Evolutionary conservation across 2,797 vertebrate genomes (phyloP).

Genomic region (Xerus rutilus): DNA sequence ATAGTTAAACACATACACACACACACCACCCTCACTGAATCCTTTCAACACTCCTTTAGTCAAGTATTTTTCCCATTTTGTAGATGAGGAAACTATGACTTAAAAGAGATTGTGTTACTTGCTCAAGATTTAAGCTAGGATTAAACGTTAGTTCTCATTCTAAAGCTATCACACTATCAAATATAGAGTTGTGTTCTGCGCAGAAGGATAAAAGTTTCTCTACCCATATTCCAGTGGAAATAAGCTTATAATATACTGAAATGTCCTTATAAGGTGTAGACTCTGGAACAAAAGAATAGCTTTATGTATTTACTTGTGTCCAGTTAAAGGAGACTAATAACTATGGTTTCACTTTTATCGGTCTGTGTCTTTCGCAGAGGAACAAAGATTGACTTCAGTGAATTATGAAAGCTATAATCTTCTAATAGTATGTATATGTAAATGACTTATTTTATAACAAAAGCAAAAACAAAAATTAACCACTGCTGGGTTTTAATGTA

Average conservation of each 20-base stretch:
- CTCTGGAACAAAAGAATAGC: constrained; percentile 47
- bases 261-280: constrained; percentile 34
- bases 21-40: neutral
- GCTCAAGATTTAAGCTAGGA: neutral
- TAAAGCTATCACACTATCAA: neutral
- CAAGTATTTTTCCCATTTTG: neutral
- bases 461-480: constrained; percentile 24
- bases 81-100: neutral
- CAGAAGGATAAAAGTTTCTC: neutral
- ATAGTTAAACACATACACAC: neutral
- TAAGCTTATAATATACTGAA: neutral
- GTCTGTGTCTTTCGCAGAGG: neutral
- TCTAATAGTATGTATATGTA: constrained; percentile 33
- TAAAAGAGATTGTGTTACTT: neutral
- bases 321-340: constrained; percentile 48
- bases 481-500: neutral
- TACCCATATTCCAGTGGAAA: neutral
- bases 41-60: neutral
- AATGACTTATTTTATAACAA: constrained; percentile 59
- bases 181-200: neutral
- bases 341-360: constrained; percentile 15
- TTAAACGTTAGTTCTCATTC: neutral
- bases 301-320: constrained; percentile 41
- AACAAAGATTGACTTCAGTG: neutral
- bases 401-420: constrained; percentile 33